A percentile compares a stretch with the other conserved stretches of the same genome.
Evolutionary conservation across 2,113 vertebrate genomes (phyloP).

Genomic region (Caranx ignobilis): DNA sequence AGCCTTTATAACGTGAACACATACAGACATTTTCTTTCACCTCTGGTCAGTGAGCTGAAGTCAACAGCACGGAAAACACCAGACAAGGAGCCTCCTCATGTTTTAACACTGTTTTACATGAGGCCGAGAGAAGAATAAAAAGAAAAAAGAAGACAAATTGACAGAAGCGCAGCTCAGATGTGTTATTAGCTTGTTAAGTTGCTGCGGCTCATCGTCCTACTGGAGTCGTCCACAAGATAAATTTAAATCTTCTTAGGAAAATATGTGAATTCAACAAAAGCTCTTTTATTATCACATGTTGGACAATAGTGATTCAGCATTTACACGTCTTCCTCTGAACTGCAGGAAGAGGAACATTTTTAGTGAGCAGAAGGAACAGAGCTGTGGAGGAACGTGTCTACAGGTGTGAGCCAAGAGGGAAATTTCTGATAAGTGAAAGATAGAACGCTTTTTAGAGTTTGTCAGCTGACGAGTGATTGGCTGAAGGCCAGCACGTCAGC

Average conservation of each 20-base stretch:
- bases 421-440: too few relatives aligned
- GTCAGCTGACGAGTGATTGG: too few relatives aligned
- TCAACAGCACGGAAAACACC: background rate
- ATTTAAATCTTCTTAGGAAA: background rate
- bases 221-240: background rate
- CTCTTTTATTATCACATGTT: too few relatives aligned
- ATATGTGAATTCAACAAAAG: background rate
- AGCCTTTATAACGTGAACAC: background rate
- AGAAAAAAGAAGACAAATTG: background rate
- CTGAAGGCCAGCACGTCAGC: too few relatives aligned
- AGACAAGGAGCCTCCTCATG: background rate
- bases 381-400: too few relatives aligned
- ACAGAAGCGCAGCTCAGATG: background rate
- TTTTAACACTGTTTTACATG: background rate
- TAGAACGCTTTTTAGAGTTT: too few relatives aligned
- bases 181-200: background rate
- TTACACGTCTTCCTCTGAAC: background rate
- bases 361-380: too few relatives aligned
- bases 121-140: background rate
- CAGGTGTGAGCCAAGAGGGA: too few relatives aligned
- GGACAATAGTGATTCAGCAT: background rate
- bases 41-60: slow-evolving; percentile 12
- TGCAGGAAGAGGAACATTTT: background rate
- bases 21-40: slow-evolving; percentile 18
- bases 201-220: background rate